Conservation (phyloP, 2,113 vertebrate species). For the Setophaga coronata region DNA sequence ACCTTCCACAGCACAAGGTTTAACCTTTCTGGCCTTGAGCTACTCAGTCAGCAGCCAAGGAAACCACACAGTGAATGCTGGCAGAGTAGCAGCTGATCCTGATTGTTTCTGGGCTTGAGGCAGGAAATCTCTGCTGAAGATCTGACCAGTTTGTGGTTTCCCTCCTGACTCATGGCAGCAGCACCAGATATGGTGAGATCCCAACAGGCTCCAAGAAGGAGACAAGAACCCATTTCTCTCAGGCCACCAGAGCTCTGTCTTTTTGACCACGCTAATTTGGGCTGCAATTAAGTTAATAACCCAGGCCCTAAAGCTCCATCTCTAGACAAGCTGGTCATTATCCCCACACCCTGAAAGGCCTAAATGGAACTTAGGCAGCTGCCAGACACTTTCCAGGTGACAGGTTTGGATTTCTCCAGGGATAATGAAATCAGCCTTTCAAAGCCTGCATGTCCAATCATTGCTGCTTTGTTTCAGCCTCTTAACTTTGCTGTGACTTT, state of each 20-base stretch:
- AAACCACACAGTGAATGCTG: background rate
- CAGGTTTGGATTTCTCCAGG: background rate
- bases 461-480: conserved; percentile 58
- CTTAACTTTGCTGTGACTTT: conserved; percentile 56
- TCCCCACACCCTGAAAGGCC: background rate
- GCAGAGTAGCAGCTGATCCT: background rate
- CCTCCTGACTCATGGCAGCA: background rate
- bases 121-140: background rate
- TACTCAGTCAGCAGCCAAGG: background rate
- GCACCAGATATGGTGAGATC: background rate
- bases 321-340: background rate
- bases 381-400: background rate
- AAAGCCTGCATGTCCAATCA: conserved; percentile 29
- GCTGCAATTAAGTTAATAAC: background rate
- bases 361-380: background rate
- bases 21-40: background rate
- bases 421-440: conserved; percentile 2
- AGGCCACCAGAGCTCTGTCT: background rate
- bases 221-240: background rate
- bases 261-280: background rate
- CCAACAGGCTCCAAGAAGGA: background rate
- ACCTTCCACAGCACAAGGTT: background rate
- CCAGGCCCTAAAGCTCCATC: background rate
- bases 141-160: background rate
- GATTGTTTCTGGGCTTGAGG: background rate